Conservation (phyloP, 2,113 vertebrate genomes). For the Ceratotherium simum region DNA sequence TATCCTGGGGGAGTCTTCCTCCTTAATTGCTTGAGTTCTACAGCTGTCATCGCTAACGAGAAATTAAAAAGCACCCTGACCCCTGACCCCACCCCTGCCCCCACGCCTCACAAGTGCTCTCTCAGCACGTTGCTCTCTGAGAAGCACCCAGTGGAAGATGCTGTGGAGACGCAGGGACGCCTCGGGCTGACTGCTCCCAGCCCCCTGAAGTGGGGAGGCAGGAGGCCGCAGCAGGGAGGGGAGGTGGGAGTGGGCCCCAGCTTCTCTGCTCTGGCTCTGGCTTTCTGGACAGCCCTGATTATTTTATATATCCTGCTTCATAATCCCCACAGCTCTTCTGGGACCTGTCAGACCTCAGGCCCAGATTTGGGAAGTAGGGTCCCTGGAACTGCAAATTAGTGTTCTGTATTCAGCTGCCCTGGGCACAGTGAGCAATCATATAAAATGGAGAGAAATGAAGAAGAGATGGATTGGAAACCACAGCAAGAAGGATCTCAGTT, state of each 20-base stretch:
- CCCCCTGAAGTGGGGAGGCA: background rate
- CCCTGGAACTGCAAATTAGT: background rate
- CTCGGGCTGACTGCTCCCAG: background rate
- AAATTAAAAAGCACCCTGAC: constrained; percentile 89
- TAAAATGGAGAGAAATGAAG: background rate
- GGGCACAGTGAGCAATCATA: background rate
- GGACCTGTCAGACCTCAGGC: constrained; percentile 14
- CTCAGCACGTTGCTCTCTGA: constrained; percentile 76
- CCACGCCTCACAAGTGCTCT: constrained; percentile 65
- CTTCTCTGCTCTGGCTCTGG: background rate
- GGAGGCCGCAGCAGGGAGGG: background rate
- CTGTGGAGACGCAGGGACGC: background rate
- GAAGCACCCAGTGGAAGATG: constrained; percentile 13
- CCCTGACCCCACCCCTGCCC: constrained; percentile 78
- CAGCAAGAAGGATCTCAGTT: background rate
- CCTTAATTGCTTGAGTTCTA: constrained; percentile 89
- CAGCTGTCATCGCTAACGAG: constrained; percentile 87
- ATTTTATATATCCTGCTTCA: constrained; percentile 49
- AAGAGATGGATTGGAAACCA: background rate
- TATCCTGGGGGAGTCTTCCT: constrained; percentile 88
- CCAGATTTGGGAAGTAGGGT: background rate
- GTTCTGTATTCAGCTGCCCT: background rate
- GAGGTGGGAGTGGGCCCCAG: background rate
- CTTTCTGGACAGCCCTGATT: background rate
- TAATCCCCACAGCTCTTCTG: constrained; percentile 43